These are phyloP conservation scores for Agrypnia vestita DNA, from an alignment of 1,140 invertebrate species.

Conservation along the genomic window DNA sequence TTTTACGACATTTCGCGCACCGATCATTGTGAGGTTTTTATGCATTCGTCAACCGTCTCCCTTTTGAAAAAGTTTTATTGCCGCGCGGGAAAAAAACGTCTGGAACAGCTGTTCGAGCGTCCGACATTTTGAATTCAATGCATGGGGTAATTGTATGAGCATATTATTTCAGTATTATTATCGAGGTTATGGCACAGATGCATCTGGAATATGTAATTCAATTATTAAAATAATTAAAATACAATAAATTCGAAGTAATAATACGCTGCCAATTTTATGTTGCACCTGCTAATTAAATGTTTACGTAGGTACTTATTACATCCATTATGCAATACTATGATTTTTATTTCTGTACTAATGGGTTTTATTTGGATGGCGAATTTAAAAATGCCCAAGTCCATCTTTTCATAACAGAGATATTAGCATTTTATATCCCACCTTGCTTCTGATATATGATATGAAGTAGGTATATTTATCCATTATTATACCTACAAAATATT, in stretches of 20 bases:
- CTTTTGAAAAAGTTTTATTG: constrained; percentile 54
- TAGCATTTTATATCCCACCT: too few species aligned
- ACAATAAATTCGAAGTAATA: neutral
- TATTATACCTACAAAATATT: too few species aligned
- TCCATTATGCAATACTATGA: too few species aligned
- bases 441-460: too few species aligned
- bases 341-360: too few species aligned
- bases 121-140: constrained; percentile 33
- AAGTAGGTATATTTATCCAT: too few species aligned
- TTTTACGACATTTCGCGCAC: constrained; percentile 51
- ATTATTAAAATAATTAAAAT: neutral
- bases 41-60: constrained; percentile 53
- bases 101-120: constrained; percentile 43
- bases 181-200: neutral
- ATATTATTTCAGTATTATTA: constrained; percentile 3
- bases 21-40: constrained; percentile 54
- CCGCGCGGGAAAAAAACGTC: constrained; percentile 34
- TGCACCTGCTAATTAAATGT: too few species aligned
- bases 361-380: too few species aligned
- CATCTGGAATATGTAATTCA: neutral
- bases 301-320: too few species aligned
- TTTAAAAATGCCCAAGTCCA: too few species aligned
- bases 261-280: too few species aligned
- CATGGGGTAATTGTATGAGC: constrained; percentile 34
- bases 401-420: too few species aligned